These are phyloP conservation scores for Acanthosepion pharaonis DNA, from an alignment of 2,888 invertebrate genomes.

Conservation along the genomic window DNA sequence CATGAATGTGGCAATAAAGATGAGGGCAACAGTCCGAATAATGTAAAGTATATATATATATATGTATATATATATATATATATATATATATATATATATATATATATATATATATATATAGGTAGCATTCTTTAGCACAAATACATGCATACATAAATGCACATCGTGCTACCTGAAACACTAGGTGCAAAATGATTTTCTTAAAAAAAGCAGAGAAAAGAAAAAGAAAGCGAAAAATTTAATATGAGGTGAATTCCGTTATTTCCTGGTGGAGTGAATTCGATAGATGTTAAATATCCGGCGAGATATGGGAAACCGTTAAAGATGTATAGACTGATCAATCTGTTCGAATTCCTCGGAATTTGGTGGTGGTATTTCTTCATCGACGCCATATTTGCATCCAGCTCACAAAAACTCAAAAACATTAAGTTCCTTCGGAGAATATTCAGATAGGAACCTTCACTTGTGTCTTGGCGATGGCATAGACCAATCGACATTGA, in stretches of 20 bases:
- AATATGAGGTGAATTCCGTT: not conserved
- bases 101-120: not conserved
- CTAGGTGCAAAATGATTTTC: no score
- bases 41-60: no score
- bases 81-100: conserved; percentile 14
- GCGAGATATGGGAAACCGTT: not conserved
- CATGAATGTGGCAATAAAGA: no score
- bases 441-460: not conserved
- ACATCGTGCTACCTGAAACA: no score
- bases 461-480: not conserved
- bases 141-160: conserved; percentile 37
- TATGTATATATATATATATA: no score
- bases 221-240: no score
- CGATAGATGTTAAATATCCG: not conserved
- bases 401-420: not conserved
- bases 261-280: not conserved
- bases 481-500: not conserved
- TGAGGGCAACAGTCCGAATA: no score
- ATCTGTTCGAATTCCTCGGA: no score
- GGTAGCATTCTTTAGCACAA: not conserved
- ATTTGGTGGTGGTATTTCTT: not conserved
- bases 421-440: no score
- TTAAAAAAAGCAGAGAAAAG: no score
- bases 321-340: no score
- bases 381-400: not conserved